These are phyloP conservation scores for Platerodrilus igneus DNA, from an alignment of 2,888 invertebrate genomes.

Conservation along the genomic window DNA sequence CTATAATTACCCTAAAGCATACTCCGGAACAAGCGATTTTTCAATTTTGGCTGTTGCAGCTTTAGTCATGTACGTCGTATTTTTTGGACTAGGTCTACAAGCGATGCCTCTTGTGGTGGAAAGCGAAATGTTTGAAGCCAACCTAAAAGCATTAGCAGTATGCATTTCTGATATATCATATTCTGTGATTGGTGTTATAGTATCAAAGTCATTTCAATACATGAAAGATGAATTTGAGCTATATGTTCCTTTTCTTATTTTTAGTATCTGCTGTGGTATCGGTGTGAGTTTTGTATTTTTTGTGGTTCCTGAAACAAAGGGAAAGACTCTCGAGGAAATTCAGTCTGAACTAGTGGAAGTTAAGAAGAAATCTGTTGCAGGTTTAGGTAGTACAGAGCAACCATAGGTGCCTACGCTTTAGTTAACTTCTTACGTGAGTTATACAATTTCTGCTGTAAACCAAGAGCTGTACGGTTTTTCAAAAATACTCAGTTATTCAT, in stretches of 20 bases:
- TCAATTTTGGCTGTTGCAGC: conserved; percentile 46
- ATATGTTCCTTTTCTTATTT: conserved; percentile 63
- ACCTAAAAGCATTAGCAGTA: conserved; percentile 52
- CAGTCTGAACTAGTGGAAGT: conserved; percentile 57
- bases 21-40: too few species aligned
- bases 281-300: conserved; percentile 59
- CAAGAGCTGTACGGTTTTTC: too few species aligned
- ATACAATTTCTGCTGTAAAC: too few species aligned
- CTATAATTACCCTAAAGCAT: too few species aligned
- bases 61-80: conserved; percentile 46
- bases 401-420: too few species aligned
- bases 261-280: conserved; percentile 56
- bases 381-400: not conserved
- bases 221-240: conserved; percentile 57
- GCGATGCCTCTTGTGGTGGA: conserved; percentile 50
- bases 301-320: conserved; percentile 66
- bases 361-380: not conserved
- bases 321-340: conserved; percentile 65
- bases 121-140: conserved; percentile 52
- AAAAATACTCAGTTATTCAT: too few species aligned
- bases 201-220: conserved; percentile 46
- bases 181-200: conserved; percentile 46
- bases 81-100: conserved; percentile 49
- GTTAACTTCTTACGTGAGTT: too few species aligned
- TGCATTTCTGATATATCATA: conserved; percentile 51